Evolutionary conservation across 2,797 vertebrate species (phyloP), one percentile per base, ranked within the genome.

Genomic region (Sarcophilus harrisii): DNA sequence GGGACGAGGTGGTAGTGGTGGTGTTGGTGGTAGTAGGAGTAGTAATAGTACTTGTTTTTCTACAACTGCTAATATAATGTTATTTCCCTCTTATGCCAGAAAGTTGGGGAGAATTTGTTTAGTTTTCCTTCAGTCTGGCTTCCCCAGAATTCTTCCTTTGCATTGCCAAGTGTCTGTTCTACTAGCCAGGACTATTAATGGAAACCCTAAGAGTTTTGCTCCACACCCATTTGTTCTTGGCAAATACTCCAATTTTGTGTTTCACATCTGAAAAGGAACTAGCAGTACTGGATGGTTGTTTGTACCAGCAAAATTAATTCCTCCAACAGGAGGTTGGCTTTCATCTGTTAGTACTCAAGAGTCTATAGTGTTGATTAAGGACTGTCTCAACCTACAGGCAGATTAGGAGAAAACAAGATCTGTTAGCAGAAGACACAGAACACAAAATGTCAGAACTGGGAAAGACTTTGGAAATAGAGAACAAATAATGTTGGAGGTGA

Each of bases 311-410:
- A 81, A 87, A 45, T 87, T 87, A 87, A 87, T 87, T 49, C 73
- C 21, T 87, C 38, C 73, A 87, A 87, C 73, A 87, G 73, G 73
- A 49, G 73, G 73, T 27, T 87, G 38, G 73, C 38, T 87, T 87
- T 87, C 73, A 87, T 87, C 73, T 87, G 73, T 87, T 87, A 87
- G 38, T 87, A 87, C 73, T 87, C 38, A 87, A 87, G 73, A 87
- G 10, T 49, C 73, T 45, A 38, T 87, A 87, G 49, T 87, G 73
- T 38, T 27, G 38, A 87, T 38, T 38, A 10, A 87, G 73, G 10
- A 87, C 10, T 87, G 38, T 27, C 73, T 87, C 73, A 87, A 49
- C 73, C 73, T 87, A 87, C 38, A 49, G 38, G 45, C 21, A 87
- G 73, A 81, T 18, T 81, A 81, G 66, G 66, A 81, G n/a, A 45